Evolutionary conservation across 1,140 invertebrate genomes (phyloP).

Genomic region (Drosophila sucinea): DNA sequence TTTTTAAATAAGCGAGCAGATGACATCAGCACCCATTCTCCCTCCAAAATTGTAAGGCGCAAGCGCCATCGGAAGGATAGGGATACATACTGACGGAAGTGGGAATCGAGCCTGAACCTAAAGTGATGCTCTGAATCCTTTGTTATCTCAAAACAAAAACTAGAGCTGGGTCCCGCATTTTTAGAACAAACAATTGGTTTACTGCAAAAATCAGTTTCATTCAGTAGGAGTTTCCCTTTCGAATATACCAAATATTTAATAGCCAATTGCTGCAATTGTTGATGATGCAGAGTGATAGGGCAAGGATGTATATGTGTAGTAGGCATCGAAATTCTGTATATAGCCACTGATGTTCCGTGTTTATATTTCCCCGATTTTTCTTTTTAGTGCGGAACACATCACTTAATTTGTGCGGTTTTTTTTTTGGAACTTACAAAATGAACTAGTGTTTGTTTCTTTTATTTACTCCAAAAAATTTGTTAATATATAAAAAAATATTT

Average conservation of each 20-base stretch:
- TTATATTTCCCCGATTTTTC: background rate
- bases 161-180: constrained; percentile 23
- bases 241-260: background rate
- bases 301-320: background rate
- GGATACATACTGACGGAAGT: constrained; percentile 55
- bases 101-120: constrained; percentile 36
- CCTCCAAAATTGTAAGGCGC: constrained; percentile 53
- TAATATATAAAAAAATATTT: constrained; percentile 5
- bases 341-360: background rate
- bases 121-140: constrained; percentile 53
- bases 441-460: background rate
- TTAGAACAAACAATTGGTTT: constrained; percentile 16
- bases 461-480: background rate
- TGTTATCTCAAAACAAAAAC: constrained; percentile 21
- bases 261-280: background rate
- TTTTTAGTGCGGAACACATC: background rate
- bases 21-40: constrained; percentile 57
- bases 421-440: background rate
- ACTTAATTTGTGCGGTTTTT: background rate
- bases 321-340: constrained; percentile 2
- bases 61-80: constrained; percentile 46
- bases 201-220: background rate
- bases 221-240: background rate
- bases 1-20: constrained; percentile 26
- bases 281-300: background rate